Conservation (phyloP, 2,888 invertebrate species). For the Chydorus sphaericus region DNA sequence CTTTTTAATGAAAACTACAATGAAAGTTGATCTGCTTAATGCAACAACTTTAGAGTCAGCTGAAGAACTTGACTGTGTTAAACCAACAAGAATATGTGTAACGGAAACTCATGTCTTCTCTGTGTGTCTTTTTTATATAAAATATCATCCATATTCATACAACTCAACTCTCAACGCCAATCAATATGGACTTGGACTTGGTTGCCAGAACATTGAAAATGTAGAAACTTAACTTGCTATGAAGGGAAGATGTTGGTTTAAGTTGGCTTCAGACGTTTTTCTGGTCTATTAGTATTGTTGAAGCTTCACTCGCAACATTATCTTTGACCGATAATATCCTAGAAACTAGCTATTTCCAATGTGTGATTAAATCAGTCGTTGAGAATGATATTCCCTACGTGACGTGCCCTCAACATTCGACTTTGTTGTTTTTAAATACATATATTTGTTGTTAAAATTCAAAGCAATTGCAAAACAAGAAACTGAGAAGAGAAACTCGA, state of each 20-base stretch:
- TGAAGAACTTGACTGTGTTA: too few relatives aligned
- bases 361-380: background rate
- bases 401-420: background rate
- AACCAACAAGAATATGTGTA: too few relatives aligned
- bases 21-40: background rate
- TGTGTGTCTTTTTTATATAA: background rate
- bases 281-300: background rate
- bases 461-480: too few relatives aligned
- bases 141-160: background rate
- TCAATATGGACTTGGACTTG: background rate
- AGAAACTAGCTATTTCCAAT: background rate
- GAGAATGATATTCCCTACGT: background rate
- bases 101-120: background rate
- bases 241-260: background rate
- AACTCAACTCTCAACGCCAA: background rate
- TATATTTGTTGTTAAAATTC: background rate
- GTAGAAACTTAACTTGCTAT: background rate
- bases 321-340: background rate
- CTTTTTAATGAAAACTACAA: background rate
- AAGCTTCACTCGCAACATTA: background rate
- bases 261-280: background rate
- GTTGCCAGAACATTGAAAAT: background rate
- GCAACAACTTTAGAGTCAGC: background rate
- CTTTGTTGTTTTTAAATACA: background rate
- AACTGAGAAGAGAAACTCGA: too few relatives aligned